Percentiles rank a stretch among this genome's conserved stretches.
These are phyloP conservation scores for Nomada flava DNA, from an alignment of 2,888 invertebrate genomes.

Conservation along the genomic window DNA sequence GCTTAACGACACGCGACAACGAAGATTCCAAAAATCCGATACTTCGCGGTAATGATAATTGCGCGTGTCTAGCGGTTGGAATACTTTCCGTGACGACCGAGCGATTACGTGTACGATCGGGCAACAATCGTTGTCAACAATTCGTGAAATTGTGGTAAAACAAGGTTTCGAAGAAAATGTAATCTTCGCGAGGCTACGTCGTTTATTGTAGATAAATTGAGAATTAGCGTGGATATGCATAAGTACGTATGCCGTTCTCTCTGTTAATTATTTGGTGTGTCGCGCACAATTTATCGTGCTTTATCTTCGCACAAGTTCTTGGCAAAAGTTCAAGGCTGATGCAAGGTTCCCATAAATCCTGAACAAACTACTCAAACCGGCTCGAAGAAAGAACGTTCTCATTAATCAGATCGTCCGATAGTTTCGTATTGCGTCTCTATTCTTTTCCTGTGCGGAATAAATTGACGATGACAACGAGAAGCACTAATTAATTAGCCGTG, in stretches of 20 bases:
- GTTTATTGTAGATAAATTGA: too few species aligned
- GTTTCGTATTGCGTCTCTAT: not conserved
- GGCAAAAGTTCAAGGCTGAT: not conserved
- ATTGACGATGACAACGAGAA: constrained; percentile 4
- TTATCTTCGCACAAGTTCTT: not conserved
- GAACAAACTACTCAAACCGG: not conserved
- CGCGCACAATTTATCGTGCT: not conserved
- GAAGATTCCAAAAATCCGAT: not conserved
- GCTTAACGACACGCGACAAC: not conserved
- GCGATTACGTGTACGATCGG: too few species aligned
- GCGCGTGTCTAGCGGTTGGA: too few species aligned
- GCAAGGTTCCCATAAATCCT: not conserved
- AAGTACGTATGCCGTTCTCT: too few species aligned
- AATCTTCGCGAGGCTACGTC: too few species aligned
- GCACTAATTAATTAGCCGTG: constrained; percentile 31
- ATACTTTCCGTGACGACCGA: too few species aligned
- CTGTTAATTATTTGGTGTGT: too few species aligned
- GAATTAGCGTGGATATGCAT: too few species aligned
- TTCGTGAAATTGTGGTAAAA: too few species aligned
- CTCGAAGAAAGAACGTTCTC: not conserved
- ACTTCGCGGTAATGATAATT: not conserved
- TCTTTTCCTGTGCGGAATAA: not conserved
- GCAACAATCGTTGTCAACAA: too few species aligned
- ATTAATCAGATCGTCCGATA: not conserved
- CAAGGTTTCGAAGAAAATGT: too few species aligned